These are phyloP conservation scores for Leistus spinibarbis DNA, from an alignment of 2,888 invertebrate species.

Conservation along the genomic window DNA sequence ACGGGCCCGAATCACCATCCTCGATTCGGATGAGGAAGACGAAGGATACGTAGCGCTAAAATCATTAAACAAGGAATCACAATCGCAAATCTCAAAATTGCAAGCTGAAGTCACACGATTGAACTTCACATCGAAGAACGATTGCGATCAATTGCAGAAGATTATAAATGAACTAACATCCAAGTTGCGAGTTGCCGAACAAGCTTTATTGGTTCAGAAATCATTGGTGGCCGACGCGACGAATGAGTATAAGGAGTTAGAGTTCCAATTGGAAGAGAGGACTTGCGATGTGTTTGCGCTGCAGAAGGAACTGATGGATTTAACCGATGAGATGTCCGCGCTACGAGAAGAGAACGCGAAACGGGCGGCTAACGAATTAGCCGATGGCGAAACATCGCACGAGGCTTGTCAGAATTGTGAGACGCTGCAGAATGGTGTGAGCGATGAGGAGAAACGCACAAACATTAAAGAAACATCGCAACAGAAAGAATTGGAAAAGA, in stretches of 20 bases:
- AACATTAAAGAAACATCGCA: too few relatives aligned
- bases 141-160: too few relatives aligned
- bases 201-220: not conserved
- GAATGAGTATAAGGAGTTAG: conserved; percentile 9
- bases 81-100: not conserved
- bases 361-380: too few relatives aligned
- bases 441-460: too few relatives aligned
- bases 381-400: too few relatives aligned
- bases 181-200: not conserved
- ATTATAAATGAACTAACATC: not conserved
- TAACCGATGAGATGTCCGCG: conserved; percentile 18
- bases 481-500: too few relatives aligned
- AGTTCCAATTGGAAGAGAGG: conserved; percentile 11
- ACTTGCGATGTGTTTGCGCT: conserved; percentile 8
- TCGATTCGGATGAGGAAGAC: conserved; percentile 7
- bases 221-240: conserved; percentile 1
- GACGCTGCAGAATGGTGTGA: too few relatives aligned
- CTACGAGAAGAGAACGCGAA: not conserved
- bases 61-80: not conserved
- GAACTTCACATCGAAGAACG: not conserved
- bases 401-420: too few relatives aligned
- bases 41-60: conserved; percentile 1
- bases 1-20: conserved; percentile 1
- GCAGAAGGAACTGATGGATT: not conserved
- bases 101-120: conserved; percentile 19